Base-by-base conservation (phyloP, 2,113 vertebrate species). In the Danio rerio region DNA sequence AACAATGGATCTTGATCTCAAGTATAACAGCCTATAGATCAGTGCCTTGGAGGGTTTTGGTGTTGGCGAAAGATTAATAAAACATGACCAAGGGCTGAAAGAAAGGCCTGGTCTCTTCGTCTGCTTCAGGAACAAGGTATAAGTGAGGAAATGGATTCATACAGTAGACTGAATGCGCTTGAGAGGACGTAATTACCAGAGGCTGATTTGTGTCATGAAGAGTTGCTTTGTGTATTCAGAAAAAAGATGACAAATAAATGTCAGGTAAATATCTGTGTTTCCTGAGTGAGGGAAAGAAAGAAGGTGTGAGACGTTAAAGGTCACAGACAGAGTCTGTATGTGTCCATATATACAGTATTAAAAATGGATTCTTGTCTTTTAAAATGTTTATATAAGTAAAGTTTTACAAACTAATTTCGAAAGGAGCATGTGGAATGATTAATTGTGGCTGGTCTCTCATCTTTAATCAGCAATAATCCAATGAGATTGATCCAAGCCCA, bases 11-110 rank as follows among this genome's bases (percentile, higher is more conserved):
- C 12, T 50, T 31, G 45, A 49, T 59, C 15, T 66, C 9, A 53
- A 79, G 66, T 66, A 55, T 66, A 53, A 53, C 56, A 50, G 12
- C 18, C 45, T 21, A 52, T 70, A 70, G 68, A 70, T 71, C 69
- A 71, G 69, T 50, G 58, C 55, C 55, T 59, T 43, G 13, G 18
- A 75, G 45, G 58, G 45, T 62, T 63, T 50, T 31, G 18, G 74
- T 63, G 58, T 59, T 61, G n/a, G n/a, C 15, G 9, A 76, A 58
- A 74, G 9, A 50, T 63, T 50, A 50, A 77, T 77, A 77, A 77
- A 63, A 63, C 59, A 63, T 77, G 11, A 20, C 42, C 10, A 15
- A 42, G 15, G 43, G 43, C 73, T 62, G 43, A 62, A 76, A 76
- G 11, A 74, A 58, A 58, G 9, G 53, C 49, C 50, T 55, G 21